Conservation (phyloP, 2,113 vertebrate genomes). For the Chamaea fasciata region DNA sequence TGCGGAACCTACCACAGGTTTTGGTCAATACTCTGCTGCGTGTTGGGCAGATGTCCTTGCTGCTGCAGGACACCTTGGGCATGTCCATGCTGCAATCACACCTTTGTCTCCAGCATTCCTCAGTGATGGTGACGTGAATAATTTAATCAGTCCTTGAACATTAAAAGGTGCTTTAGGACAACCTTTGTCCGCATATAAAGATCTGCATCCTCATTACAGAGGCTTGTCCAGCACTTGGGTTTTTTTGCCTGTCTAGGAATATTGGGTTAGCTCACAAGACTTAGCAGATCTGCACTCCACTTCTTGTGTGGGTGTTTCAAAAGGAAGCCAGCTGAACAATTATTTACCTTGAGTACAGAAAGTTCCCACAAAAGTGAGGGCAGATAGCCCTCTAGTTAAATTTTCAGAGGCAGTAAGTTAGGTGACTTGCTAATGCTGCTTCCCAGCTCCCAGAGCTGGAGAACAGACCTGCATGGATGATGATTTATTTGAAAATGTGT, state of each 20-base stretch:
- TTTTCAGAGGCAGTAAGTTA: not conserved
- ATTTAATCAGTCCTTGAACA: not conserved
- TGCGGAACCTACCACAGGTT: not conserved
- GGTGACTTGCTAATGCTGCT: not conserved
- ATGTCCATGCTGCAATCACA: not conserved
- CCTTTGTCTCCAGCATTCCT: not conserved
- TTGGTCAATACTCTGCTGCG: not conserved
- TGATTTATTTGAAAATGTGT: slow-evolving; percentile 18
- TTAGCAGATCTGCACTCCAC: not conserved
- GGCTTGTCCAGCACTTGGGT: not conserved
- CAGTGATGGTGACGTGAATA: not conserved
- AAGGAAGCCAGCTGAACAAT: not conserved
- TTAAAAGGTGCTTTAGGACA: not conserved
- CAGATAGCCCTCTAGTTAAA: not conserved
- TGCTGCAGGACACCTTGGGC: not conserved
- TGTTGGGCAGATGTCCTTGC: not conserved
- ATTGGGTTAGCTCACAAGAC: not conserved
- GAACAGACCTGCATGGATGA: not conserved
- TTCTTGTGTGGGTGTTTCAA: not conserved
- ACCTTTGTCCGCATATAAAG: not conserved
- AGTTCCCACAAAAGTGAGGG: not conserved
- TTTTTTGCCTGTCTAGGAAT: not conserved
- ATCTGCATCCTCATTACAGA: not conserved
- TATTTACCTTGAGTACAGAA: not conserved
- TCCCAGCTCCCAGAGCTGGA: not conserved